Percentiles rank a stretch among this genome's conserved stretches.
These are phyloP conservation scores for Lycorma delicatula DNA, from an alignment of 1,140 invertebrate species.

Conservation along the genomic window DNA sequence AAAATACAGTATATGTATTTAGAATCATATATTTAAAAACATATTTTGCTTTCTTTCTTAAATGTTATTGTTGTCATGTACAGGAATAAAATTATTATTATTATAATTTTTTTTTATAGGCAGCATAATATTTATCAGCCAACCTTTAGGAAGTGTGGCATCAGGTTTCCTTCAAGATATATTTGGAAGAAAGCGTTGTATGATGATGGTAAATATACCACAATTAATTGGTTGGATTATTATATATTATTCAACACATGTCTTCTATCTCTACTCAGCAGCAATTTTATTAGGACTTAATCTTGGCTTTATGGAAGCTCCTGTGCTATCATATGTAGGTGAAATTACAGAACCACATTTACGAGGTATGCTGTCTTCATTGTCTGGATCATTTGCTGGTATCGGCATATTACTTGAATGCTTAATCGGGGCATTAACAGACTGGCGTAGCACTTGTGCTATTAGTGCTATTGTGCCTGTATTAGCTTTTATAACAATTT, in stretches of 20 bases:
- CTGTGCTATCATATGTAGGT: constrained; percentile 42
- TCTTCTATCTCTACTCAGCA: constrained; percentile 14
- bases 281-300: constrained; percentile 28
- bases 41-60: too few relatives aligned
- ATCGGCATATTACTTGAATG: constrained; percentile 4
- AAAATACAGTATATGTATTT: neutral
- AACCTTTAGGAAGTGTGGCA: constrained; percentile 18
- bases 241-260: constrained; percentile 15
- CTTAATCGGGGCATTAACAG: constrained; percentile 5
- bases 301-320: constrained; percentile 42
- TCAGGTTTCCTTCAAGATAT: constrained; percentile 21
- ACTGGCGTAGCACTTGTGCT: constrained; percentile 6
- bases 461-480: constrained; percentile 18
- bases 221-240: constrained; percentile 21
- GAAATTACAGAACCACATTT: constrained; percentile 39
- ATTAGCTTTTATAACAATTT: constrained; percentile 9
- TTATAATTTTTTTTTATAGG: constrained; percentile 16
- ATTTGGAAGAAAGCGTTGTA: constrained; percentile 22
- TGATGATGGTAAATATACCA: constrained; percentile 25
- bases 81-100: neutral
- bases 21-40: too few relatives aligned
- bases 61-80: neutral
- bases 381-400: constrained; percentile 7
- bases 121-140: constrained; percentile 22
- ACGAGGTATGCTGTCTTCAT: neutral